Conservation (phyloP, 2,888 invertebrate genomes). For the Spisula subtruncata region DNA sequence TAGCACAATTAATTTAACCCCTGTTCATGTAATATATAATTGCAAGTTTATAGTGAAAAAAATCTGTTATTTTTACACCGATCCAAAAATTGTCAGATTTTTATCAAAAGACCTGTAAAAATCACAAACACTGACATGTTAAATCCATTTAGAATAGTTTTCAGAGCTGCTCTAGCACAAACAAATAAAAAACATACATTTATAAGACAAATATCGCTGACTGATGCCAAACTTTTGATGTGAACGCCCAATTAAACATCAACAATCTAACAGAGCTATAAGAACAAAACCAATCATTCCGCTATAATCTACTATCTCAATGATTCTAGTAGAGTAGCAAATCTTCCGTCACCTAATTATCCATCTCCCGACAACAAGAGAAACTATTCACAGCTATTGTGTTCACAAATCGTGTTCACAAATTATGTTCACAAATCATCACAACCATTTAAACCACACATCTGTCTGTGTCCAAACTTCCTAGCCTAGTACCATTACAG, state of each 20-base stretch:
- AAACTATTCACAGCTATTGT: neutral
- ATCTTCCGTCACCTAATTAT: neutral
- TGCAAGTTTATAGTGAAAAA: neutral
- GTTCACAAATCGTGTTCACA: neutral
- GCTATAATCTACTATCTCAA: neutral
- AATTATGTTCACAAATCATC: conserved; percentile 26
- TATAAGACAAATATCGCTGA: neutral
- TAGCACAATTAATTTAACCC: neutral
- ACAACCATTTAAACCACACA: neutral
- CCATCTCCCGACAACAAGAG: conserved; percentile 1
- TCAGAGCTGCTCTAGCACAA: neutral
- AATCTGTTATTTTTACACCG: conserved; percentile 6
- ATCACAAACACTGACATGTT: conserved; percentile 23
- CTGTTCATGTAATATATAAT: neutral
- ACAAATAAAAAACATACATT: neutral
- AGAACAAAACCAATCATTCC: neutral
- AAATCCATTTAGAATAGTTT: conserved; percentile 11
- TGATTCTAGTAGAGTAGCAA: conserved; percentile 3
- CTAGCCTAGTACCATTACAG: neutral
- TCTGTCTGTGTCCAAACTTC: neutral
- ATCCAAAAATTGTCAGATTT: neutral
- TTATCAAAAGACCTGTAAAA: neutral
- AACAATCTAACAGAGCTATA: neutral
- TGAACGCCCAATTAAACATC: conserved; percentile 24
- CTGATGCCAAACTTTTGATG: conserved; percentile 18